These are phyloP conservation scores for Crotophaga sulcirostris DNA, from an alignment of 2,113 vertebrate genomes.

Conservation along the genomic window DNA sequence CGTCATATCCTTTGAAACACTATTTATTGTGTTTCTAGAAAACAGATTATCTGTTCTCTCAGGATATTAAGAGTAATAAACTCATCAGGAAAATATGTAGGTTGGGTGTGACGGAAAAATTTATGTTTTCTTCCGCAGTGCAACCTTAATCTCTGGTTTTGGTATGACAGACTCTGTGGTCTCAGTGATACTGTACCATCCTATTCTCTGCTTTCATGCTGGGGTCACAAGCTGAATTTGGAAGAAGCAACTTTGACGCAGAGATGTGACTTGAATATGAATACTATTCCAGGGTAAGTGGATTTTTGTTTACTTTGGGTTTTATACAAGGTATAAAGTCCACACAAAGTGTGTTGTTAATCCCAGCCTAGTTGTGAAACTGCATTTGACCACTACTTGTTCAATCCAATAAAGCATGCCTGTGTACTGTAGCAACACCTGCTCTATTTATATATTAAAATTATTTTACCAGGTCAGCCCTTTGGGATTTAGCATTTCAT, in stretches of 20 bases:
- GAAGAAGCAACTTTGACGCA: not conserved
- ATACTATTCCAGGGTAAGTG: not conserved
- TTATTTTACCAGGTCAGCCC: not conserved
- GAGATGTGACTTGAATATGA: not conserved
- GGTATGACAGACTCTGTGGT: not conserved
- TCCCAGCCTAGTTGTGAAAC: not conserved
- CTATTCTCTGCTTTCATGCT: not conserved
- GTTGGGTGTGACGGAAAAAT: conserved; percentile 29
- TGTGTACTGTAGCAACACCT: not conserved
- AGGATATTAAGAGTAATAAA: not conserved
- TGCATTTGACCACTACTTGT: not conserved
- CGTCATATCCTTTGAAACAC: not conserved
- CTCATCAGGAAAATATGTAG: conserved; percentile 40
- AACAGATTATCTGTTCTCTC: conserved; percentile 24
- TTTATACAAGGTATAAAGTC: not conserved
- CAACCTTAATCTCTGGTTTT: not conserved
- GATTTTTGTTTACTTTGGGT: not conserved
- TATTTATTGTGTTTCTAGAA: not conserved
- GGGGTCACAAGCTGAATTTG: not conserved
- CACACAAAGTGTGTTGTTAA: not conserved
- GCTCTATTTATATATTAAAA: not conserved
- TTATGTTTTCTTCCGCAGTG: not conserved
- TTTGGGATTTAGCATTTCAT: not conserved
- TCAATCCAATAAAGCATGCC: not conserved
- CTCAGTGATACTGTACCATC: not conserved